These are phyloP conservation scores for Acridotheres tristis DNA, from an alignment of 2,797 vertebrate genomes.

Conservation along the genomic window DNA sequence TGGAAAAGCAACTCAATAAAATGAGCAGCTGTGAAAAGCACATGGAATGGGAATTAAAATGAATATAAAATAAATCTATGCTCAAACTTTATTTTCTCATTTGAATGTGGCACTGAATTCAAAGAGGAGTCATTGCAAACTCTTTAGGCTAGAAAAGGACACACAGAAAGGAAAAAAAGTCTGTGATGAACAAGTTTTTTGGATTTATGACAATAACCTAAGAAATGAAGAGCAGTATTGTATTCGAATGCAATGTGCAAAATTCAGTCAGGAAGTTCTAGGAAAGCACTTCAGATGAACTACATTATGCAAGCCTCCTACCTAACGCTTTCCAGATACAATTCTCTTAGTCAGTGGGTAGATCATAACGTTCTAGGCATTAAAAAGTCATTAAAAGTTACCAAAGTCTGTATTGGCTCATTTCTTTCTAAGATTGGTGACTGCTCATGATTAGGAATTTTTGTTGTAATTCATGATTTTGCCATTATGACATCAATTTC, in stretches of 20 bases:
- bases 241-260: neutral
- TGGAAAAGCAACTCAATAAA: constrained; percentile 44
- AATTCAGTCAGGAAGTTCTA: neutral
- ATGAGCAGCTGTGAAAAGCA: constrained; percentile 59
- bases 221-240: neutral
- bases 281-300: neutral
- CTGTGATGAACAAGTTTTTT: neutral
- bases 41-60: constrained; percentile 30
- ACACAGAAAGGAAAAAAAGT: neutral
- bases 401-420: neutral
- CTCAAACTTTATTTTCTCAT: constrained; percentile 6
- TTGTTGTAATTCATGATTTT: neutral
- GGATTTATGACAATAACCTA: neutral
- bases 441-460: neutral
- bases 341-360: neutral
- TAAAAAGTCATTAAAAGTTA: neutral
- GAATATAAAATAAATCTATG: constrained; percentile 22
- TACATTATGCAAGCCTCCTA: neutral
- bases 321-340: neutral
- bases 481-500: neutral
- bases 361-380: neutral
- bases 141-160: neutral
- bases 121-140: neutral
- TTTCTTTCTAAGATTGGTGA: neutral
- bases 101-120: constrained; percentile 3